phyloP scores from a whole-genome alignment of 1,140 invertebrate species.

The Trinorchestia longiramus region DNA sequence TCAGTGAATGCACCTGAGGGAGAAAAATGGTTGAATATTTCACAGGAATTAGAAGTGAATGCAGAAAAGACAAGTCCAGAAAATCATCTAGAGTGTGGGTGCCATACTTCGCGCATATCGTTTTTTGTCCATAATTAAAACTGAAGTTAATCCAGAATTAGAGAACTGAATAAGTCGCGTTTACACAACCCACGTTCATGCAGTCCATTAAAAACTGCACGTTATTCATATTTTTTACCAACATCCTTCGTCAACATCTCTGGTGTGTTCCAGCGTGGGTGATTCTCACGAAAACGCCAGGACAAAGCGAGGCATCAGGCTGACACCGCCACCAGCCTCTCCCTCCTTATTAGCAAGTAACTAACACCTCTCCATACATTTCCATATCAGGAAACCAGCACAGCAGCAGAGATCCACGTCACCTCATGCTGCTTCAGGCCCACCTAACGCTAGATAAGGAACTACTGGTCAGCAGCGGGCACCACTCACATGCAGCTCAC shows the following conservation, averaged over 20 bases:
- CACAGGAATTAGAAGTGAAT: not conserved
- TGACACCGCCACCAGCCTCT: not conserved
- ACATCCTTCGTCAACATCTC: not conserved
- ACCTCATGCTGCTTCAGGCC: no score
- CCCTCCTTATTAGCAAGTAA: no score
- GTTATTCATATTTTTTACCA: not conserved
- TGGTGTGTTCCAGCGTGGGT: not conserved
- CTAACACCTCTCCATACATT: no score
- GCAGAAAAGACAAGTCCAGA: not conserved
- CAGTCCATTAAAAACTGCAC: not conserved
- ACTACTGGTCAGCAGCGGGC: no score
- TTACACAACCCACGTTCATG: not conserved
- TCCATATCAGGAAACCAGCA: no score
- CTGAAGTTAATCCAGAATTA: not conserved
- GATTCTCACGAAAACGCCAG: not conserved
- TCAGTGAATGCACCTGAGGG: no score
- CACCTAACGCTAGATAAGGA: no score
- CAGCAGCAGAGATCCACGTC: no score
- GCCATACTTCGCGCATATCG: not conserved
- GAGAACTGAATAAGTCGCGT: not conserved
- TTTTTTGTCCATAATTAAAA: not conserved
- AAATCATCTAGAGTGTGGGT: not conserved
- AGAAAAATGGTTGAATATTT: not conserved
- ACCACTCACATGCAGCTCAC: no score
- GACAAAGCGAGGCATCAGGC: not conserved